These are phyloP conservation scores for Xanthia togata DNA, from an alignment of 2,888 invertebrate species.

Conservation along the genomic window DNA sequence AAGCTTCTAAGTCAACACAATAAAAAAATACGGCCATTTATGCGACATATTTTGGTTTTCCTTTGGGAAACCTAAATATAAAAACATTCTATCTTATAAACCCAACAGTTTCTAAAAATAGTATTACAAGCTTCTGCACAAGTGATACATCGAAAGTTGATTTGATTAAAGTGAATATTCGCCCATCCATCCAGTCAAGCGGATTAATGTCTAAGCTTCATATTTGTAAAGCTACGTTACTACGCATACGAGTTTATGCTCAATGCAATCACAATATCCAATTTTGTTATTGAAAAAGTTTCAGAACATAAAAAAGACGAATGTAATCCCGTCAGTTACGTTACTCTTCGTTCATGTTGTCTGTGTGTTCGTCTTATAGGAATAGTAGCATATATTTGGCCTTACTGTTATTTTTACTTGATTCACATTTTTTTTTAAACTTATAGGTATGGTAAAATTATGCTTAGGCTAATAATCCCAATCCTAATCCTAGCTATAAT, in stretches of 20 bases:
- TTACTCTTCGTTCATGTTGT: constrained; percentile 6
- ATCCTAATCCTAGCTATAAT: no score
- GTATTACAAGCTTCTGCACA: neutral
- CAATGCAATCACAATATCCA: constrained; percentile 42
- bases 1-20: no score
- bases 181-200: constrained; percentile 9
- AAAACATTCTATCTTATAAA: no score
- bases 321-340: neutral
- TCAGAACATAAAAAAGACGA: constrained; percentile 26
- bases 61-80: no score
- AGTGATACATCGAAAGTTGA: constrained; percentile 1
- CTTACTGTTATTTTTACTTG: constrained; percentile 42
- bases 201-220: constrained; percentile 25
- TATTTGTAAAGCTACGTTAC: constrained; percentile 15
- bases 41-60: no score
- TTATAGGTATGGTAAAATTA: constrained; percentile 1
- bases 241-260: constrained; percentile 1
- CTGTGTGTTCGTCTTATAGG: constrained; percentile 41
- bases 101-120: no score
- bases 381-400: constrained; percentile 30
- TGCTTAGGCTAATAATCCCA: no score
- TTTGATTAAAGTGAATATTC: constrained; percentile 18
- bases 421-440: constrained; percentile 26
- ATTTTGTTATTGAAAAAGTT: constrained; percentile 40
- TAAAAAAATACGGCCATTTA: no score